Evolutionary conservation across 2,797 vertebrate species (phyloP).

Genomic region (Enoplosus armatus): DNA sequence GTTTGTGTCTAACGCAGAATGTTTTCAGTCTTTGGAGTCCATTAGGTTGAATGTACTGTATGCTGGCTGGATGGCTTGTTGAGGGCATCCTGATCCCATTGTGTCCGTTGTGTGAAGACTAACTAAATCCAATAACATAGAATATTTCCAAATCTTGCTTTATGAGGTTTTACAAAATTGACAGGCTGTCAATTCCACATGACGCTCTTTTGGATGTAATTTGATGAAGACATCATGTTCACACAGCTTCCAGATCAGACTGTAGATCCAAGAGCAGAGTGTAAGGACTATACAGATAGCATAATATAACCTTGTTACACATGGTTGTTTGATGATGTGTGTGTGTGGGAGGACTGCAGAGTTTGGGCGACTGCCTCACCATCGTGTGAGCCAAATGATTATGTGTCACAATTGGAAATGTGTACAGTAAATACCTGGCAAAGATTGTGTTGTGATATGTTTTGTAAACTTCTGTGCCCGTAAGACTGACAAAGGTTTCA

Average conservation of each 20-base stretch:
- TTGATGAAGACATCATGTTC: slow-evolving; percentile 9
- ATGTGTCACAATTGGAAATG: slow-evolving; percentile 60
- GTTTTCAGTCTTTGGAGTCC: slow-evolving; percentile 1
- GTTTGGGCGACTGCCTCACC: slow-evolving; percentile 66
- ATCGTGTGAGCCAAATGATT: slow-evolving; percentile 59
- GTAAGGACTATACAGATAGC: slow-evolving; percentile 33
- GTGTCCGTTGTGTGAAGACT: background rate
- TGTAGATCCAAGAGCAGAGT: slow-evolving; percentile 21
- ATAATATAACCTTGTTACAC: slow-evolving; percentile 61
- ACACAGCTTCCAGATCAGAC: background rate
- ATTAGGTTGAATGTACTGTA: background rate
- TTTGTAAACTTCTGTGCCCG: slow-evolving; percentile 15
- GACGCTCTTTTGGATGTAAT: background rate
- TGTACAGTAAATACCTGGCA: slow-evolving; percentile 68
- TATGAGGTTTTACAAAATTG: background rate
- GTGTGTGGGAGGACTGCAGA: slow-evolving; percentile 62
- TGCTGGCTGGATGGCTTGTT: background rate
- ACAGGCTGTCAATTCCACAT: background rate
- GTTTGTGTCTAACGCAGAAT: background rate
- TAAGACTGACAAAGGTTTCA: background rate
- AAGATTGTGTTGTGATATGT: background rate
- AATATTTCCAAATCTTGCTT: slow-evolving; percentile 8
- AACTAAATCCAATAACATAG: background rate
- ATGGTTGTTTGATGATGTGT: slow-evolving; percentile 44
- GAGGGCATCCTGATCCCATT: background rate